Evolutionary conservation across 2,797 vertebrate species (phyloP), one percentile per base, ranked within the genome.

Genomic region (Coregonus sp.): DNA sequence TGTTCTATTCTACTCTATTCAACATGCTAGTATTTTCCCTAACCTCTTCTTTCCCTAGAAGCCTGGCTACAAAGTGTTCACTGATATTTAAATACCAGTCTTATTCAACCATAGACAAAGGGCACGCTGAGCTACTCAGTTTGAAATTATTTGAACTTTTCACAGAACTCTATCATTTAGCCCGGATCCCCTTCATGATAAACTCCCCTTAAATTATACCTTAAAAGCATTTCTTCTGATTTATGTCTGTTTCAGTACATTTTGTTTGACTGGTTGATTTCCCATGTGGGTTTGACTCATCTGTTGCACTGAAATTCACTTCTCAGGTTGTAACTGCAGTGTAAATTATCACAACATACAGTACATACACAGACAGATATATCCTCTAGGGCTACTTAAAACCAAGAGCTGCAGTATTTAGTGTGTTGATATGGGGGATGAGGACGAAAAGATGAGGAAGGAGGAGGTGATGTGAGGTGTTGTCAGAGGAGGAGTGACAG

Each of bases 271-370:
- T 70, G 76, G 37, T 9, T 66, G 67, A 63, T 78, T 74, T 83
- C 73, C 59, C 2, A 51, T 85, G 75, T 73, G 37, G 65, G 52
- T 67, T 73, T 5, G 18, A 40, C 40, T 61, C 1, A 72, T 66
- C 31, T 72, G 59, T 65, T 51, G 69, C 37, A 12, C 29, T 72
- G 40, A 54, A 73, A 56, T 75, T 72, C 66, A 70, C 82, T 75
- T 78, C 54, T 78, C 56, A 66, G 70, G 77, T 50, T 67, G n/a
- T 6, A 73, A 72, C 80, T 79, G 78, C 65, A 80, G 79, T 76
- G 31, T 54, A 77, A 75, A 61, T 78, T 16, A 61, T 20, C 59
- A 61, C 4, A 59, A 59, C n/a, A 61, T 20, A 61, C 20, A 11
- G 6, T 61, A 20, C 1, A 20, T 61, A 25, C n/a, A 25, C 18